Evolutionary conservation across 2,888 invertebrate genomes (phyloP).

Genomic region (Aquatica leii): DNA sequence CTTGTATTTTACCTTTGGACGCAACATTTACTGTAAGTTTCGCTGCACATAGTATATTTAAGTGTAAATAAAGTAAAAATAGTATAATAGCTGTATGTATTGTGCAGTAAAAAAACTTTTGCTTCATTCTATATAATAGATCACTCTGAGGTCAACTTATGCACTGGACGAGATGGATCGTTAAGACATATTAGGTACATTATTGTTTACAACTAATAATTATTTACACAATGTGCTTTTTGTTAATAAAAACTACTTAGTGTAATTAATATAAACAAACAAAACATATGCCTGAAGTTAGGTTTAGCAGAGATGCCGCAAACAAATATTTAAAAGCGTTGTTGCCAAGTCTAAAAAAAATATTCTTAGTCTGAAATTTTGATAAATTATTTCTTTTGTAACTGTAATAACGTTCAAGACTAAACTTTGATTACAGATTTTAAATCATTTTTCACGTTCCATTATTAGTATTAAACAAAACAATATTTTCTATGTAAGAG

Average conservation of each 20-base stretch:
- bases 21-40: conserved; percentile 35
- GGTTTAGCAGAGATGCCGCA: no score
- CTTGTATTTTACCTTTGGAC: conserved; percentile 39
- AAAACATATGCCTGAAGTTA: conserved; percentile 1
- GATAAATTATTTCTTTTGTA: no score
- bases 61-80: conserved; percentile 6
- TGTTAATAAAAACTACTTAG: neutral
- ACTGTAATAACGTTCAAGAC: no score
- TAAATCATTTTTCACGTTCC: no score
- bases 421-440: no score
- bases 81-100: neutral
- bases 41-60: conserved; percentile 10
- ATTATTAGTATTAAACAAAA: no score
- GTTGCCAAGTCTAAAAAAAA: no score
- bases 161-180: neutral
- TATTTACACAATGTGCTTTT: neutral
- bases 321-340: neutral
- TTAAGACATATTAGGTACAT: conserved; percentile 1
- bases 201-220: neutral
- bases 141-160: neutral
- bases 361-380: no score
- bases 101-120: conserved; percentile 2
- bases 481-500: no score
- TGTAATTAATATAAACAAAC: conserved; percentile 3
- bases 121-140: neutral